Percentiles rank a stretch among this genome's conserved stretches.
These are phyloP conservation scores for Anoplophora glabripennis DNA, from an alignment of 1,140 invertebrate genomes.

Conservation along the genomic window DNA sequence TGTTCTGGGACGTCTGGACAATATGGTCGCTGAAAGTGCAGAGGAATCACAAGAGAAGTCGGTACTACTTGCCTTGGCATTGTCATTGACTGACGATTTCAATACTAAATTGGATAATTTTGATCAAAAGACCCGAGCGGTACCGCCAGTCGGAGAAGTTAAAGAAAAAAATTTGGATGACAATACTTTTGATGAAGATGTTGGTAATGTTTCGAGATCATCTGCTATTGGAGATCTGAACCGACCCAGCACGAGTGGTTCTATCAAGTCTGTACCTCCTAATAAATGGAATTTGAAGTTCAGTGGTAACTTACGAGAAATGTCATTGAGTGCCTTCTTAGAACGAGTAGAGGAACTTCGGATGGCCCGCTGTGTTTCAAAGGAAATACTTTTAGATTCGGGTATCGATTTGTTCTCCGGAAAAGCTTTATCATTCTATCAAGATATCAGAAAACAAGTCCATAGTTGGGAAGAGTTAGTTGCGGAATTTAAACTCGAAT, in stretches of 20 bases:
- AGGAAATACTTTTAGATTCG: conserved; percentile 23
- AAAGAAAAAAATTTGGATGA: no score
- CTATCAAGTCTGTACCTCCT: not conserved
- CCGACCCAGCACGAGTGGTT: no score
- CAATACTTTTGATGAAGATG: no score
- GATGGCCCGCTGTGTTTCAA: conserved; percentile 21
- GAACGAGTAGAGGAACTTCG: conserved; percentile 34
- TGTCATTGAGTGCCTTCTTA: conserved; percentile 33
- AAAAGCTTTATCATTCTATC: conserved; percentile 37
- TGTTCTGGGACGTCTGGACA: conserved; percentile 12
- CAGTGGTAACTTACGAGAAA: not conserved
- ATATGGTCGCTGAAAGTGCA: not conserved
- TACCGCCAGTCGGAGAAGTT: no score
- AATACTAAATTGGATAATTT: not conserved
- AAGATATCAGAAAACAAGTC: conserved; percentile 18
- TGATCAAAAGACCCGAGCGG: not conserved
- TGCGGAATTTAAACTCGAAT: conserved; percentile 28
- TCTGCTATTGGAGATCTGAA: no score
- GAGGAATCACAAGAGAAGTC: not conserved
- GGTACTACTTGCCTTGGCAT: not conserved
- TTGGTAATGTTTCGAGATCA: no score
- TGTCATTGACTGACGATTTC: not conserved
- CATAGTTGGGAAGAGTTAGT: conserved; percentile 33
- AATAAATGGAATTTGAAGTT: conserved; percentile 14
- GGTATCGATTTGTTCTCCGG: conserved; percentile 35